Base-by-base conservation (phyloP, 1,140 invertebrate genomes). In the Meloidogyne chitwoodi region DNA sequence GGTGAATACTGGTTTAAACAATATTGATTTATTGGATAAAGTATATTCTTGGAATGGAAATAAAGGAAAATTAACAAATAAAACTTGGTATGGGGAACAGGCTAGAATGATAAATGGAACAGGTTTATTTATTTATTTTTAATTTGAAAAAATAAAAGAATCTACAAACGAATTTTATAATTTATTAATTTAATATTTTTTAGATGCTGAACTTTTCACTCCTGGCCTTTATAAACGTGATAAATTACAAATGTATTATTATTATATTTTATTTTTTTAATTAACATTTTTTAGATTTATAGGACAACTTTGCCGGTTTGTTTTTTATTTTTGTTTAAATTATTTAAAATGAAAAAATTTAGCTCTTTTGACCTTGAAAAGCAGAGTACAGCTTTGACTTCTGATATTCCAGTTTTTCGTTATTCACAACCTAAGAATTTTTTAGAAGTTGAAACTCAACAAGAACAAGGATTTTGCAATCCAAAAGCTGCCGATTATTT, bases 91-190 rank as follows among this genome's bases (percentile, higher is more conserved):
- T 65, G 76, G 74, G 22, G 41, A 31, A 27, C 56, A 77, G 16
- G 85, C 85, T 8, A 65, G 83, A 62, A 83, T 79, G 78, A 76
- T 86, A 56, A 85, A 86, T 64, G 84, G 85, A 61, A 84, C 80
- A 11, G 83, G 48, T 56, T 56, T n/a, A n/a, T 56, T 56, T n/a
- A n/a, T 4, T n/a, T n/a, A n/a, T 56, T n/a, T n/a, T n/a, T 56
- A n/a, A 16, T 5, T n/a, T 6, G 19, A 56, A 56, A 56, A 56
- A 41, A 11, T 41, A 41, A 41, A n/a, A n/a, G n/a, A n/a, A n/a
- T n/a, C n/a, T n/a, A n/a, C n/a, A n/a, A n/a, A n/a, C n/a, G n/a
- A n/a, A n/a, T n/a, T n/a, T n/a, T n/a, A n/a, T n/a, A n/a, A n/a
- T n/a, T n/a, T n/a, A n/a, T n/a, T n/a, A n/a, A n/a, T 38, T 38